These are phyloP conservation scores for Phytoseiulus persimilis DNA, from an alignment of 2,888 invertebrate genomes.

Conservation along the genomic window DNA sequence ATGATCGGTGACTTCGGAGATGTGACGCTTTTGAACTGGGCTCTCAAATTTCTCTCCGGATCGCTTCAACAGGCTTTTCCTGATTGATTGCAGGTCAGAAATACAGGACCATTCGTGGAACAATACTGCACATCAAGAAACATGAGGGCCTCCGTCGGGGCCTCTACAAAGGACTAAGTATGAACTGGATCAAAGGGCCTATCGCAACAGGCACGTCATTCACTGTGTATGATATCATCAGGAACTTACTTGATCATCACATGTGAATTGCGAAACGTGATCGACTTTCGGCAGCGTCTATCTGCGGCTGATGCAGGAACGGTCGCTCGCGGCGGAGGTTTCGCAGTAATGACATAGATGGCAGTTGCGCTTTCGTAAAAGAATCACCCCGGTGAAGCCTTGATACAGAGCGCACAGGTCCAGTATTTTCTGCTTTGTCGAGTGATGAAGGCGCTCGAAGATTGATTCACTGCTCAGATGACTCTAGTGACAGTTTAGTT, in stretches of 20 bases:
- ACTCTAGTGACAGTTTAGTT: background rate
- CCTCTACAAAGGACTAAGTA: slow-evolving; percentile 94
- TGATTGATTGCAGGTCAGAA: slow-evolving; percentile 47
- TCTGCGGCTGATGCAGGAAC: background rate
- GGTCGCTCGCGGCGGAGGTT: background rate
- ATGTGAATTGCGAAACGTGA: background rate
- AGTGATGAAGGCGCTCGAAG: background rate
- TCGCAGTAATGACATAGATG: background rate
- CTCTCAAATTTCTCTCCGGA: too few species aligned
- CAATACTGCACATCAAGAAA: slow-evolving; percentile 51
- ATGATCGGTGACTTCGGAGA: too few species aligned
- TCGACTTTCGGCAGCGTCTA: background rate
- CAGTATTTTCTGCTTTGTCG: too few species aligned
- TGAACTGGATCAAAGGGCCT: slow-evolving; percentile 89
- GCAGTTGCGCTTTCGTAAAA: background rate
- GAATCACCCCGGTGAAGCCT: background rate
- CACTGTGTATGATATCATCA: slow-evolving; percentile 69
- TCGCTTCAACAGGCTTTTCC: too few species aligned
- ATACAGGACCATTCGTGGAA: slow-evolving; percentile 61
- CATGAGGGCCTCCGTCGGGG: slow-evolving; percentile 79
- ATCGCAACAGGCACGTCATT: slow-evolving; percentile 79
- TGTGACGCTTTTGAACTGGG: too few species aligned
- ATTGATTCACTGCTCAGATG: background rate
- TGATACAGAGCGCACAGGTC: background rate
- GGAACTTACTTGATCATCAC: slow-evolving; percentile 43